Evolutionary conservation across 2,888 invertebrate species (phyloP), one percentile per base, ranked within the genome.

Genomic region (Caenorhabditis japonica): DNA sequence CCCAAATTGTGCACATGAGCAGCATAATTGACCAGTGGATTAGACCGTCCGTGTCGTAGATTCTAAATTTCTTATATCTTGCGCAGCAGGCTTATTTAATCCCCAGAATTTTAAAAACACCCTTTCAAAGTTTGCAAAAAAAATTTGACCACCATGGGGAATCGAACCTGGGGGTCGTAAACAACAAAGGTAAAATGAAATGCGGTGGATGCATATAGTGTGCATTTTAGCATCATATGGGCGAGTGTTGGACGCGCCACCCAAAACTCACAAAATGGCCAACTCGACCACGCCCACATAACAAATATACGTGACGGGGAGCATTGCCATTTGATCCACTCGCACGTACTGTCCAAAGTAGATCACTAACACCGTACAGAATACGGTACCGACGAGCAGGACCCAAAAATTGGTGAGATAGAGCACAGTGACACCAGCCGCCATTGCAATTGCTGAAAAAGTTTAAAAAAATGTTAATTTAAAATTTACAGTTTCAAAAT

Each of bases 271-370:
- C 70, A 70, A 19, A 5, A 70, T 23, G 23, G n/a, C 56, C n/a
- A 70, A 25, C 39, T 70, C 55, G 13, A 55, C 56, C 27, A 51
- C 30, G 39, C 70, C 70, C 55, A 70, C 47, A 47, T 55, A 61
- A 43, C 30, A 51, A 19, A 70, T 62, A 51, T 70, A 70, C 13
- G 70, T 61, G 36, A 56, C 61, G 4, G 61, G 70, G 17, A 70
- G 44, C 21, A 44, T 27, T 25, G 41, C 51, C 27, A 70, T 39
- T 17, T 70, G 44, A 33, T 70, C 56, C 43, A 62, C 49, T 17
- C 30, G 34, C 23, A 19, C 34, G 33, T 52, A 41, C 15, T 39
- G 36, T n/a, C 47, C 30, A 7, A 61, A 36, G 12, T 34, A 47
- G n/a, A n/a, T n/a, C 7, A 53, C n/a, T 15, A 41, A 17, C 34